Base-by-base conservation (phyloP, 2,113 vertebrate species). In the Grammomys dolichurus region DNA sequence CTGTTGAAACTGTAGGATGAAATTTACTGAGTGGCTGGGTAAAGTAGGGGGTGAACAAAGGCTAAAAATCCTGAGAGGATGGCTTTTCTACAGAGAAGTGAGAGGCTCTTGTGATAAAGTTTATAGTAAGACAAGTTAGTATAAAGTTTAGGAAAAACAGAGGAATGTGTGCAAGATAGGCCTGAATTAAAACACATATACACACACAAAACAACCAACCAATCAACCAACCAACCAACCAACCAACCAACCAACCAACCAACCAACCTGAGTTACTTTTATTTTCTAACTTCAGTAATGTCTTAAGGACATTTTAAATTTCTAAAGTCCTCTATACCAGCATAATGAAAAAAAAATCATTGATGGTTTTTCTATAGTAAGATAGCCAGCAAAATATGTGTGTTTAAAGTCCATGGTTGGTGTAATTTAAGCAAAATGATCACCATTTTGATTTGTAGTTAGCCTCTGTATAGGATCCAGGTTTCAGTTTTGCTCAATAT, bases 81-180 rank as follows among this genome's bases (percentile, higher is more conserved):
- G 94, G 16, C 20, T 69, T 90, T 22, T 91, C 58, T 77, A 89
- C 89, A 51, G 26, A 76, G 89, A 60, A 82, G 33, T 91, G 69
- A 95, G 46, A 60, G 69, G n/a, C 0, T 70, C 28, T 92, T 75
- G 58, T 24, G 76, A 81, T 8, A 91, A 60, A 78, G 82, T n/a
- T 81, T 56, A 81, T 56, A 56, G 36, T 24, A 60, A 6, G 46
- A 28, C 11, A 7, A 13, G 14, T 12, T 36, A 5, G 0, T 33
- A 58, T 58, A 40, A 58, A 40, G 5, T 60, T 82, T 26, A 82
- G 13, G 80, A 92, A n/a, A 17, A 46, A 46, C n/a, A 85, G 24
- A 26, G 80, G 33, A 82, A 43, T 82, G 56, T 40, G 3, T 60
- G 22, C 36, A 60, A 40, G 12, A 40, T 1, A 91, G 46, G 9